Evolutionary conservation across 1,140 invertebrate genomes (phyloP).

Genomic region (Drosophila pectinifera): DNA sequence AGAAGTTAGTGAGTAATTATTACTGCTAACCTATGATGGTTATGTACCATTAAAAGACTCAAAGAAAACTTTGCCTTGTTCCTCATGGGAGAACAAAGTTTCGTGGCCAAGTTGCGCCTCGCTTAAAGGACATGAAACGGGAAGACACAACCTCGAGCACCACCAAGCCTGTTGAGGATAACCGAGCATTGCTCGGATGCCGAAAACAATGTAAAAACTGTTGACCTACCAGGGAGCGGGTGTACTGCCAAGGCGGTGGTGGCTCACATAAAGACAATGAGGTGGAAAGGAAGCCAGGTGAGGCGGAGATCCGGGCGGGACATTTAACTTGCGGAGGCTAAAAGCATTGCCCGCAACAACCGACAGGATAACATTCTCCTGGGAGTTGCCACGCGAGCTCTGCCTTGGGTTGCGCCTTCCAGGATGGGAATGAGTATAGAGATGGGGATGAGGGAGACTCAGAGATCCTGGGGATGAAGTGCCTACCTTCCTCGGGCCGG

Average conservation of each 20-base stretch:
- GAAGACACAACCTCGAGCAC: conserved; percentile 45
- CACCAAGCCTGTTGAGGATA: conserved; percentile 36
- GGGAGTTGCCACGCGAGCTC: conserved; percentile 70
- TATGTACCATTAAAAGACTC: conserved; percentile 43
- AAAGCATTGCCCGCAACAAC: conserved; percentile 66
- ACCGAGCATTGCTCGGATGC: conserved; percentile 65
- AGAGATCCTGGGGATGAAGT: conserved; percentile 1
- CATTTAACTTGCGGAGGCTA: conserved; percentile 70
- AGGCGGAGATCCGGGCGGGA: conserved; percentile 26
- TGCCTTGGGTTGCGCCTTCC: conserved; percentile 12
- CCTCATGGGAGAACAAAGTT: conserved; percentile 49
- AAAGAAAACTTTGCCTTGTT: conserved; percentile 37
- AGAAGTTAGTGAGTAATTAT: conserved; percentile 53
- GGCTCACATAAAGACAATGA: conserved; percentile 62
- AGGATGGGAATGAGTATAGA: background rate
- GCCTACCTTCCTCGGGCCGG: conserved; percentile 22
- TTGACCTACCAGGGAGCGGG: conserved; percentile 61
- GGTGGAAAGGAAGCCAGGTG: conserved; percentile 34
- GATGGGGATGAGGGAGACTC: conserved; percentile 6
- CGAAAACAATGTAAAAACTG: conserved; percentile 74
- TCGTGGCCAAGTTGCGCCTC: conserved; percentile 32
- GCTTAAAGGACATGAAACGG: conserved; percentile 33
- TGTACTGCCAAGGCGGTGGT: conserved; percentile 10
- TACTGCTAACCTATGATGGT: conserved; percentile 56
- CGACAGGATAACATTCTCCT: conserved; percentile 56